These are phyloP conservation scores for Automeris io DNA, from an alignment of 2,888 invertebrate species.

Conservation along the genomic window DNA sequence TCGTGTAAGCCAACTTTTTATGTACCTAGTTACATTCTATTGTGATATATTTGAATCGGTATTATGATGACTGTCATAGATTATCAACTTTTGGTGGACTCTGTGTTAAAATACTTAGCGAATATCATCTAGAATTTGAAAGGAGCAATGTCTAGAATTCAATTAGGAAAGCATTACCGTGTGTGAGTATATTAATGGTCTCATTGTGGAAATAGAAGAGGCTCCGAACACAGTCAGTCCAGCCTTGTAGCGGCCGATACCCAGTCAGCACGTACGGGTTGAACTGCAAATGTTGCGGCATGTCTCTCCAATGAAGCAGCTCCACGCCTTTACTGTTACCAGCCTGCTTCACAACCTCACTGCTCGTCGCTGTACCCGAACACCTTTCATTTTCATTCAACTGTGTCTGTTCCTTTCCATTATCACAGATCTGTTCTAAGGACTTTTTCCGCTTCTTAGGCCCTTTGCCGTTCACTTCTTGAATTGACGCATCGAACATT, in stretches of 20 bases:
- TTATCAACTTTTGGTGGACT: too few species aligned
- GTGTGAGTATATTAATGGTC: slow-evolving; percentile 93
- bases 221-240: slow-evolving; percentile 87
- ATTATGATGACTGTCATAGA: too few species aligned
- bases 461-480: slow-evolving; percentile 70
- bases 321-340: slow-evolving; percentile 31
- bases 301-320: slow-evolving; percentile 85
- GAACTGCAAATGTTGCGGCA: slow-evolving; percentile 90
- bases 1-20: too few species aligned
- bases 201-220: slow-evolving; percentile 94
- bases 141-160: too few species aligned
- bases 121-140: too few species aligned
- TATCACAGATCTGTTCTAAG: slow-evolving; percentile 63
- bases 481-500: slow-evolving; percentile 71
- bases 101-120: too few species aligned
- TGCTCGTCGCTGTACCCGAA: slow-evolving; percentile 18
- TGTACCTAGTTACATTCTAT: too few species aligned
- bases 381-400: slow-evolving; percentile 21
- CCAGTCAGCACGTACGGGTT: slow-evolving; percentile 89
- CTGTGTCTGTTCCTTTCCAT: slow-evolving; percentile 33
- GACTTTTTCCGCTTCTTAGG: slow-evolving; percentile 73
- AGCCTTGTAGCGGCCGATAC: slow-evolving; percentile 88
- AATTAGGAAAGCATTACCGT: too few species aligned
- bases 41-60: too few species aligned
- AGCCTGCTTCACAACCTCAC: slow-evolving; percentile 11